These are phyloP conservation scores for Eulemur rubriventer DNA, from an alignment of 2,797 vertebrate species.

Conservation along the genomic window DNA sequence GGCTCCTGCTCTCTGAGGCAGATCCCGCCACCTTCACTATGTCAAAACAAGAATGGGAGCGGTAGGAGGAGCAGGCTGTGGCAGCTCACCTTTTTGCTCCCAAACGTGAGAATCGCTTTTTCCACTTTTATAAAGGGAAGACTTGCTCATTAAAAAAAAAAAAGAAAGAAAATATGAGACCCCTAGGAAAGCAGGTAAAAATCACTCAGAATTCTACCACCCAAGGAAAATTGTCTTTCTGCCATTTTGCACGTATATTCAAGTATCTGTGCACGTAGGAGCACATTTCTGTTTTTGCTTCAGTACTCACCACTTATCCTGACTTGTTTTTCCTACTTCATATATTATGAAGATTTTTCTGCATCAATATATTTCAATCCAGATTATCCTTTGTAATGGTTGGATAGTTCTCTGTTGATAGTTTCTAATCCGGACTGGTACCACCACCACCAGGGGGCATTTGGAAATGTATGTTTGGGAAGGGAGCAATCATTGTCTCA, in stretches of 20 bases:
- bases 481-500: not conserved
- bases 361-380: not conserved
- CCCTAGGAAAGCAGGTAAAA: conserved; percentile 12
- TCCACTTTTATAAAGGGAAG: not conserved
- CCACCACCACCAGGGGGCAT: not conserved
- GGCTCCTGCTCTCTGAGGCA: not conserved
- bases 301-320: not conserved
- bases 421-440: not conserved
- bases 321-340: not conserved
- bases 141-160: not conserved
- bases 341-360: not conserved
- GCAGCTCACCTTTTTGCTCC: not conserved
- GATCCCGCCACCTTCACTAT: too few relatives aligned
- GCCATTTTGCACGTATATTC: not conserved
- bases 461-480: not conserved
- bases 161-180: not conserved
- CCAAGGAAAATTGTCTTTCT: not conserved
- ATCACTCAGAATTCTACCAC: not conserved
- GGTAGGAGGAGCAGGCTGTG: not conserved
- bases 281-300: not conserved
- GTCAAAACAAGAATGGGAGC: not conserved
- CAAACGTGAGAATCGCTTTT: not conserved
- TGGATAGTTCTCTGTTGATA: not conserved
- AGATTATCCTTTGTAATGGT: not conserved
- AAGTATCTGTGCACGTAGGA: not conserved